Conservation (phyloP, 2,888 invertebrate genomes). For the Coecobrya sp. region DNA sequence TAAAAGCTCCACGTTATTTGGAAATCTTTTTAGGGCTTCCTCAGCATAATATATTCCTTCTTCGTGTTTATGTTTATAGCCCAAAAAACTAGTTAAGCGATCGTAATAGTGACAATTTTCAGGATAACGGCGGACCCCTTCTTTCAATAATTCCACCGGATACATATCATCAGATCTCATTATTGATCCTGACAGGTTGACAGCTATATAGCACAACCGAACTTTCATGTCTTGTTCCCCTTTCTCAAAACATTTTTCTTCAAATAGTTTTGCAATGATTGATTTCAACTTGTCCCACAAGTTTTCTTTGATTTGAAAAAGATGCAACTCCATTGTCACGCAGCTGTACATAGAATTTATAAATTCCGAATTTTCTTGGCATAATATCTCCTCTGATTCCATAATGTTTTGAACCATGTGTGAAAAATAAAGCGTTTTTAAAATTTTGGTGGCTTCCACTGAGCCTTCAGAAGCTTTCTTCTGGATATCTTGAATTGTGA, state of each 20-base stretch:
- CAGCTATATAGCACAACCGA: neutral
- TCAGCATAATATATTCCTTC: neutral
- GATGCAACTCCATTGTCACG: neutral
- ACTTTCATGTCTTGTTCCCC: conserved; percentile 45
- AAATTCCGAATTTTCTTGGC: conserved; percentile 44
- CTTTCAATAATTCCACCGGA: conserved; percentile 6
- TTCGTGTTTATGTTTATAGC: neutral
- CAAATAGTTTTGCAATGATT: neutral
- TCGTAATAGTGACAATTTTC: neutral
- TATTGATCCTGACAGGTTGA: neutral
- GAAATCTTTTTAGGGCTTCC: neutral
- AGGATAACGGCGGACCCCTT: conserved; percentile 34
- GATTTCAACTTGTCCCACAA: neutral
- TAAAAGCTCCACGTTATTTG: neutral
- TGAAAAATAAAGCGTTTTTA: no score
- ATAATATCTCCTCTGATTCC: neutral
- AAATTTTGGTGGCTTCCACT: no score
- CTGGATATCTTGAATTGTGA: no score
- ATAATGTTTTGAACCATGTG: neutral
- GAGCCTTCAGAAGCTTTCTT: no score
- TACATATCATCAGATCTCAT: neutral
- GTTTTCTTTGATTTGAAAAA: neutral
- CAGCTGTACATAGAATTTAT: neutral
- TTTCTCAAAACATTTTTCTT: neutral
- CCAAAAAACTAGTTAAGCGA: no score